Evolutionary conservation across 2,888 invertebrate genomes (phyloP).

Genomic region (Idaea straminata): DNA sequence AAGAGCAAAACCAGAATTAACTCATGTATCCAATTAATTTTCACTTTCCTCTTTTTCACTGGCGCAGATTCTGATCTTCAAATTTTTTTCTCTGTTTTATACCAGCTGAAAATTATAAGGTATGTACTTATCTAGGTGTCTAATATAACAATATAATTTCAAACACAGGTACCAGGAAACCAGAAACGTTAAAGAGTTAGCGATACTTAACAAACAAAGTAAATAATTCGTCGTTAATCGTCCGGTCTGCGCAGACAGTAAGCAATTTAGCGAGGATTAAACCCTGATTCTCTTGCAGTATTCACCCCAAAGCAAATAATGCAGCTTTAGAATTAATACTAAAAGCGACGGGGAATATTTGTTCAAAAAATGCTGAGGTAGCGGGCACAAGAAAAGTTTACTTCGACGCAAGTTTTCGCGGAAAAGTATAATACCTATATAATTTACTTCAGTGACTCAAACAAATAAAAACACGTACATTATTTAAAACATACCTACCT

Average conservation of each 20-base stretch:
- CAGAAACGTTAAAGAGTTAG: conserved; percentile 15
- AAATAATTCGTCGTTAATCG: conserved; percentile 53
- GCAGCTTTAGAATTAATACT: neutral
- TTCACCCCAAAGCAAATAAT: conserved; percentile 29
- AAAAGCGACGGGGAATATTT: neutral
- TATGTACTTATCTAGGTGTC: no score
- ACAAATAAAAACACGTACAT: no score
- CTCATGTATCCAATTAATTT: no score
- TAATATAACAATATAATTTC: conserved; percentile 11
- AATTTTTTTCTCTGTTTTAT: no score
- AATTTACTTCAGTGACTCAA: no score
- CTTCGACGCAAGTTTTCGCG: no score
- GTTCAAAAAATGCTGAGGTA: neutral
- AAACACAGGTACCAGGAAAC: conserved; percentile 14
- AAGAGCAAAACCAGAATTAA: no score
- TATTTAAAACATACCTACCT: no score
- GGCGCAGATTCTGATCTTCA: no score
- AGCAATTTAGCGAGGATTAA: conserved; percentile 58
- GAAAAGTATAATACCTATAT: no score
- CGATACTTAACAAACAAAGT: conserved; percentile 34
- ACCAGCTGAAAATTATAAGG: no score
- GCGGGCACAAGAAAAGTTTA: neutral
- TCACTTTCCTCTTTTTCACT: no score
- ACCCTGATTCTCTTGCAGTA: conserved; percentile 49
- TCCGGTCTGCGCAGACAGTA: conserved; percentile 44